Evolutionary conservation across 2,888 invertebrate species (phyloP).

Genomic region (Oscheius sp.): DNA sequence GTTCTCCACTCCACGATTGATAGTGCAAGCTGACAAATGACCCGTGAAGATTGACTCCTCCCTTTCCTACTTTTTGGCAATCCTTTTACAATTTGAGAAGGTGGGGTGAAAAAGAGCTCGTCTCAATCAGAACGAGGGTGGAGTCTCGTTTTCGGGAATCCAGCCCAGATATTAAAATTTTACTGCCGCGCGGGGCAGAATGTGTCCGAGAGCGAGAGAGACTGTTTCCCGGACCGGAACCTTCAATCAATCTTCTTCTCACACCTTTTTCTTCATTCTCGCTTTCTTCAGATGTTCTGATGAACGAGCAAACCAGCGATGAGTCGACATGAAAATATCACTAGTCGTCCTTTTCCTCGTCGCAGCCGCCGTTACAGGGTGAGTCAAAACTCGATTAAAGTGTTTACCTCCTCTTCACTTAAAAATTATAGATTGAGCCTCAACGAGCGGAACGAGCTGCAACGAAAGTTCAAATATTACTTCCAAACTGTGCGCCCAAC

Average conservation of each 20-base stretch:
- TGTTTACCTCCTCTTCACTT: neutral
- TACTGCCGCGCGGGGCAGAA: no score
- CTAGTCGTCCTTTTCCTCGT: constrained; percentile 6
- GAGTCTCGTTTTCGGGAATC: no score
- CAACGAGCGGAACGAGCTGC: constrained; percentile 60
- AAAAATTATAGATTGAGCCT: constrained; percentile 48
- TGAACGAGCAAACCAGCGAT: constrained; percentile 9
- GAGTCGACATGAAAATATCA: constrained; percentile 24
- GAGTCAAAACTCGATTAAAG: neutral
- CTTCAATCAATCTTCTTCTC: neutral
- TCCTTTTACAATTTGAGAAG: no score
- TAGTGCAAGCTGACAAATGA: no score
- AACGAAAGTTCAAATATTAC: constrained; percentile 67
- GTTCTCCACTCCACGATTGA: no score
- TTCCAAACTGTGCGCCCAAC: constrained; percentile 61
- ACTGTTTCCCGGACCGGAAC: no score
- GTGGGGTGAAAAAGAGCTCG: no score
- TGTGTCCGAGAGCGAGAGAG: no score
- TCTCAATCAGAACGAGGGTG: no score
- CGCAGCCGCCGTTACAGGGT: constrained; percentile 4
- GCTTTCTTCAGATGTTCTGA: constrained; percentile 20
- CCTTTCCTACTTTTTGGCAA: no score
- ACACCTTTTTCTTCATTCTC: neutral
- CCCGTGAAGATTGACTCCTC: no score
- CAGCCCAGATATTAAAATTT: no score